Base-by-base conservation (phyloP, 1,140 invertebrate genomes). In the Tribolium castaneum region DNA sequence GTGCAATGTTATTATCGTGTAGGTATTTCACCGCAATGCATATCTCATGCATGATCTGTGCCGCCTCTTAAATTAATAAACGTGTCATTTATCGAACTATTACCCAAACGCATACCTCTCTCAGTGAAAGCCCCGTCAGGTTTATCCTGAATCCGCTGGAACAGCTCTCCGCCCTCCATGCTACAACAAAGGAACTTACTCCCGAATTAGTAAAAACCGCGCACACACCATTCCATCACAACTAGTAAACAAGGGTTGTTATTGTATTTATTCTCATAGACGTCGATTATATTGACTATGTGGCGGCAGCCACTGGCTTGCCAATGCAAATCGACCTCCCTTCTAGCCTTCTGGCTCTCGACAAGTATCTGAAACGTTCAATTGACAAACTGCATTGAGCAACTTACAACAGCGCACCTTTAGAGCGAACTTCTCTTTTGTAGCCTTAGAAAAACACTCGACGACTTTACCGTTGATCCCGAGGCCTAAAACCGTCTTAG, bases 391-490 rank as follows among this genome's bases (percentile, higher is more conserved):
- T 13, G 59, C 22, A 19, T 39, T 30, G 50, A 2, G 6, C 14
- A 49, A 66, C 71, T 45, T 62, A n/a, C 86, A 39, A 6, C 6
- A 6, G 10, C 10, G 9, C 10, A 97, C 95, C 91, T 98, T 98
- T 10, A 98, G 88, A 3, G 97, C 97, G 87, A 91, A 97, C 86
- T 97, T 97, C 82, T 92, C 87, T 82, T 91, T 90, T 6, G 89
- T 93, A 66, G 87, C 87, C 80, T 92, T 93, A 14, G 90, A 90
- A 80, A 89, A 94, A 86, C 94, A 95, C 85, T 94, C 90, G 6
- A 94, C 92, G 35, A 96, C 95, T 91, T 99, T 99, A 39, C 98
- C 98, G 87, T 98, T 99, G 80, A 99, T 99, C 10, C 98, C 98
- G 22, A 99, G 91, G n/a, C 98, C 98, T 49, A 99, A 91, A 9